These are phyloP conservation scores for Pantelozetes paolii DNA, from an alignment of 2,888 invertebrate species.

Conservation along the genomic window DNA sequence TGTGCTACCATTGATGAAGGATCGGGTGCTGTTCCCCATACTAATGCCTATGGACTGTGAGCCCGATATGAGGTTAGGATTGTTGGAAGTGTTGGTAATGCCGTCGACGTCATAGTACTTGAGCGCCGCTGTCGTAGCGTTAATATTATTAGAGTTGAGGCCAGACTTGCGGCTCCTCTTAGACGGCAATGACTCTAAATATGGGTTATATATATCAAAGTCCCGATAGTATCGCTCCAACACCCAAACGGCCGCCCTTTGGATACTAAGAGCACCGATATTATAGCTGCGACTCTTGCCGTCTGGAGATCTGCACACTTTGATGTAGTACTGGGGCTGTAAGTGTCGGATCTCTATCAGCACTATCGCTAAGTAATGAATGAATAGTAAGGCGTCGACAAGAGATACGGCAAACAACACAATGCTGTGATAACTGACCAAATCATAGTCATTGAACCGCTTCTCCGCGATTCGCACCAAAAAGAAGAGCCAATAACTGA, in stretches of 20 bases:
- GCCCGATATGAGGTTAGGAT: conserved; percentile 11
- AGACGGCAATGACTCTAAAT: conserved; percentile 77
- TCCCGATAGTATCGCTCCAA: conserved; percentile 92
- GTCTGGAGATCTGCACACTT: conserved; percentile 86
- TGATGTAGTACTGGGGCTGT: conserved; percentile 69
- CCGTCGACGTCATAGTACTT: conserved; percentile 97
- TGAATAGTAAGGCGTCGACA: conserved; percentile 86
- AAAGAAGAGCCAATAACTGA: conserved; percentile 98
- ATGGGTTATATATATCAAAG: conserved; percentile 94
- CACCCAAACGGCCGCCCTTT: conserved; percentile 89
- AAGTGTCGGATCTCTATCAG: conserved; percentile 87
- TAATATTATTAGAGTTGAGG: conserved; percentile 29
- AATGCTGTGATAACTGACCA: conserved; percentile 71
- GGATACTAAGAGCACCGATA: conserved; percentile 80
- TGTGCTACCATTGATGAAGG: conserved; percentile 48
- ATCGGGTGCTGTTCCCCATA: conserved; percentile 8
- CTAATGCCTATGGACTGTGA: conserved; percentile 40
- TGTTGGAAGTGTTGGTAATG: conserved; percentile 44
- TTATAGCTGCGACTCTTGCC: conserved; percentile 82
- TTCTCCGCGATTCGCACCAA: conserved; percentile 69
- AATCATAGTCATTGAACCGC: conserved; percentile 49
- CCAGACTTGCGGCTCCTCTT: conserved; percentile 41
- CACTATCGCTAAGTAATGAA: conserved; percentile 89
- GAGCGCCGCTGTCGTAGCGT: conserved; percentile 56
- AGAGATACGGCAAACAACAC: conserved; percentile 89